Percentiles rank a stretch among this genome's conserved stretches.
Evolutionary conservation across 2,797 vertebrate species (phyloP).

Genomic region (Babyrousa celebensis): DNA sequence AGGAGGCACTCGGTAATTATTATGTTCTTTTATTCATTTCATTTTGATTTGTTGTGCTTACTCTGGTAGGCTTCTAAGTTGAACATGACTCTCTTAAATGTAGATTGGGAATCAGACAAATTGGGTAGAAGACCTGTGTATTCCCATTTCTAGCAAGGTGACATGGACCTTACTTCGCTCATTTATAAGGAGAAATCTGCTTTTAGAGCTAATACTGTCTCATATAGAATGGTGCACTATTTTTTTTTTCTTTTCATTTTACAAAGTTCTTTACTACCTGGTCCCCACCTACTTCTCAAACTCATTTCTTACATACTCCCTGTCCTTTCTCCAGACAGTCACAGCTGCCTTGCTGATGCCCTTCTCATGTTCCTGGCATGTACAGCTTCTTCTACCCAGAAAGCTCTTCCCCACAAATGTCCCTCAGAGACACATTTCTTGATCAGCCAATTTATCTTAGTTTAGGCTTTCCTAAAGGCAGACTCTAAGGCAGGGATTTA

Average conservation of each 20-base stretch:
- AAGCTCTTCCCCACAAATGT: background rate
- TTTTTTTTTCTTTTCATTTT: background rate
- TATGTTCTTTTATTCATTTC: background rate
- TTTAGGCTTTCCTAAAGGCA: background rate
- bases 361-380: background rate
- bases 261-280: background rate
- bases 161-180: background rate
- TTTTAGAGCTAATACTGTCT: constrained; percentile 15
- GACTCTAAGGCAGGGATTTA: background rate
- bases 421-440: background rate
- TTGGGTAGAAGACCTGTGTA: background rate
- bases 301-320: background rate
- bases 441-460: background rate
- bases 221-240: background rate
- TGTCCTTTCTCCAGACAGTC: background rate
- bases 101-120: background rate
- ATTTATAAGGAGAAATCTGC: constrained; percentile 13
- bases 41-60: background rate
- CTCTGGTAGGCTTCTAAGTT: background rate
- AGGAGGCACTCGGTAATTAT: background rate
- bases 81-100: background rate
- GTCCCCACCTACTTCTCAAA: background rate
- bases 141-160: background rate
- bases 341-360: background rate
- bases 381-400: background rate